These are phyloP conservation scores for Notechis scutatus DNA, from an alignment of 2,113 vertebrate genomes.

Conservation along the genomic window DNA sequence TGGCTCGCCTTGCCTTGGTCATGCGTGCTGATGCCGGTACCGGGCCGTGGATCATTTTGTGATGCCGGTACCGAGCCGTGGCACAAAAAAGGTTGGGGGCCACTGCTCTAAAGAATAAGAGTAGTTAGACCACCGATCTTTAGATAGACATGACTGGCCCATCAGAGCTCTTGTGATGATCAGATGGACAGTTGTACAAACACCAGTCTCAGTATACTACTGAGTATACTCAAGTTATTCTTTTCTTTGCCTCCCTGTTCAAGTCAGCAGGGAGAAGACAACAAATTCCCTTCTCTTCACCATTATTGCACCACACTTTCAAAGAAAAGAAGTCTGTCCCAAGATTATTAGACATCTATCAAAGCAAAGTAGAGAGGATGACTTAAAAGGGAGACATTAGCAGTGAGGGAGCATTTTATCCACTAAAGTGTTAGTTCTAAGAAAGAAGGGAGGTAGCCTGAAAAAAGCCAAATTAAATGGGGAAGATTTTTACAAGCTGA, in stretches of 20 bases:
- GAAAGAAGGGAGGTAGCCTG: neutral
- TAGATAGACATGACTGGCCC: neutral
- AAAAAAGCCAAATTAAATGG: no score
- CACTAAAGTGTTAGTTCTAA: neutral
- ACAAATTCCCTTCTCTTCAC: neutral
- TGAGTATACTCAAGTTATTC: neutral
- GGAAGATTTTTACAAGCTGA: no score
- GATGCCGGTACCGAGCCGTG: no score
- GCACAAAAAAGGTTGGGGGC: no score
- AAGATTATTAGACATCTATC: neutral
- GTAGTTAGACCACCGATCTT: neutral
- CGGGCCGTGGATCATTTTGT: no score
- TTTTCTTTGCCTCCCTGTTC: neutral
- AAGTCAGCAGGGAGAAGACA: neutral
- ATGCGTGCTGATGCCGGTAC: no score
- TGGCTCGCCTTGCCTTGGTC: no score
- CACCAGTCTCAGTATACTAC: neutral
- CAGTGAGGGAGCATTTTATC: neutral
- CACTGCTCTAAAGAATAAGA: neutral
- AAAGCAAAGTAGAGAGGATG: neutral
- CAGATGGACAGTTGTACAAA: neutral
- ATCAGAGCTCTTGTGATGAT: neutral
- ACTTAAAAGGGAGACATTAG: neutral
- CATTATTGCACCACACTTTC: neutral
- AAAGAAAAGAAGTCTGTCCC: neutral